These are phyloP conservation scores for Accipiter cooperii DNA, from an alignment of 2,113 vertebrate genomes.

Conservation along the genomic window DNA sequence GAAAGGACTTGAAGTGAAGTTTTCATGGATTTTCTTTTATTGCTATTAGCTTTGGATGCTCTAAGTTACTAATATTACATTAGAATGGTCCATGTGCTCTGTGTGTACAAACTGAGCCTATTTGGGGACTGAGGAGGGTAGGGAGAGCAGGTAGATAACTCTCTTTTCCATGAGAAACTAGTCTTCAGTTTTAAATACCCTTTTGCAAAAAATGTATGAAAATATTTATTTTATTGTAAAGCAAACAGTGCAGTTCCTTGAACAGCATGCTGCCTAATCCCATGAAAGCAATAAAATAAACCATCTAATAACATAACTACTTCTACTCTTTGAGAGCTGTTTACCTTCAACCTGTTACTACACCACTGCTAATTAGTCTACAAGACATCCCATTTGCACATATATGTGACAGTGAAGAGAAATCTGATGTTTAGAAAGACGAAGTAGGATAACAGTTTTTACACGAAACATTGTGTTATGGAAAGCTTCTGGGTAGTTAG, in stretches of 20 bases:
- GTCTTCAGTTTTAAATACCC: not conserved
- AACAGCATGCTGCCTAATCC: not conserved
- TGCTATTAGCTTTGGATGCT: not conserved
- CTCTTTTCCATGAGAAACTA: not conserved
- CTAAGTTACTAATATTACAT: not conserved
- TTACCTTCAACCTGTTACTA: not conserved
- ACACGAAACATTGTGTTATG: not conserved
- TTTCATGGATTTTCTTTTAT: not conserved
- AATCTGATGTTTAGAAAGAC: not conserved
- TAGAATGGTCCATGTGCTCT: not conserved
- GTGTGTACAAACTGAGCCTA: not conserved
- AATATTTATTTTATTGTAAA: not conserved
- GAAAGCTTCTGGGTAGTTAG: not conserved
- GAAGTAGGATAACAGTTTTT: not conserved
- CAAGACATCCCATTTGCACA: rapidly evolving
- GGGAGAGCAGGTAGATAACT: not conserved
- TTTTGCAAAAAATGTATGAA: not conserved
- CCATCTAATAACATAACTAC: not conserved
- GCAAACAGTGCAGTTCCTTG: not conserved
- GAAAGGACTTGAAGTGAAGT: not conserved
- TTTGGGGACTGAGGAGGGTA: not conserved
- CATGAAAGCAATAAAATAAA: not conserved
- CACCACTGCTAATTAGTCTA: not conserved
- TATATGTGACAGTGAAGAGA: not conserved
- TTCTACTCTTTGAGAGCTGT: not conserved